These are phyloP conservation scores for Drosophila peninsularis DNA, from an alignment of 2,888 invertebrate genomes.

Conservation along the genomic window DNA sequence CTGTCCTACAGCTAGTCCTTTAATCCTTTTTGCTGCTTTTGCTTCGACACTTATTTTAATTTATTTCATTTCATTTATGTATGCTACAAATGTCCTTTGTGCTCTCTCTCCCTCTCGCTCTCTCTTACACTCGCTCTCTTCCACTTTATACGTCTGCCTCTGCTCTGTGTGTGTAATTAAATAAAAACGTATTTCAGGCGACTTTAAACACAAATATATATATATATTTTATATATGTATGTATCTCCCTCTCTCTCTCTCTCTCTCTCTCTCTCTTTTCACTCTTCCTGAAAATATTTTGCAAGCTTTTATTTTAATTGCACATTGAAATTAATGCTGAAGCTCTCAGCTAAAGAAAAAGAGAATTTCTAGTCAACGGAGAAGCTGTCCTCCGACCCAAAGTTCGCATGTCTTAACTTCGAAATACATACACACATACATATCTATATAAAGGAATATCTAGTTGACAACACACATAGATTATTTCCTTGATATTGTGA, in stretches of 20 bases:
- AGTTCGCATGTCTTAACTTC: neutral
- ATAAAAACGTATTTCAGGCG: constrained; percentile 61
- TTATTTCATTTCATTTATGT: constrained; percentile 76
- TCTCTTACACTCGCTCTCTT: neutral
- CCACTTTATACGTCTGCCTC: constrained; percentile 25
- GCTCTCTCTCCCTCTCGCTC: neutral
- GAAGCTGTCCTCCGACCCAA: neutral
- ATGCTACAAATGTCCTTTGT: constrained; percentile 68
- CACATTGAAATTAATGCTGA: constrained; percentile 34
- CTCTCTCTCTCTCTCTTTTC: neutral
- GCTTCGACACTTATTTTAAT: constrained; percentile 78
- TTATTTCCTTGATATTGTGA: neutral
- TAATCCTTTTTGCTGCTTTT: constrained; percentile 65
- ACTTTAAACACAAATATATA: constrained; percentile 29
- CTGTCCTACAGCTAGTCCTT: constrained; percentile 35
- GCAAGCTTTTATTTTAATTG: constrained; percentile 68
- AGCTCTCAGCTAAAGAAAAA: constrained; percentile 4
- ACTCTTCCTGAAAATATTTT: constrained; percentile 14
- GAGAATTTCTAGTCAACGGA: constrained; percentile 6
- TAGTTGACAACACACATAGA: neutral
- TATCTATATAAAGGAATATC: neutral
- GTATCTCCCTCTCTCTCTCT: neutral
- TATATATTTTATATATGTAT: neutral
- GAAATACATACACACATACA: neutral
- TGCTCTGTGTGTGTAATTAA: constrained; percentile 57